Evolutionary conservation across 2,888 invertebrate genomes (phyloP), one percentile per base, ranked within the genome.

Genomic region (Macroteleia sp.): DNA sequence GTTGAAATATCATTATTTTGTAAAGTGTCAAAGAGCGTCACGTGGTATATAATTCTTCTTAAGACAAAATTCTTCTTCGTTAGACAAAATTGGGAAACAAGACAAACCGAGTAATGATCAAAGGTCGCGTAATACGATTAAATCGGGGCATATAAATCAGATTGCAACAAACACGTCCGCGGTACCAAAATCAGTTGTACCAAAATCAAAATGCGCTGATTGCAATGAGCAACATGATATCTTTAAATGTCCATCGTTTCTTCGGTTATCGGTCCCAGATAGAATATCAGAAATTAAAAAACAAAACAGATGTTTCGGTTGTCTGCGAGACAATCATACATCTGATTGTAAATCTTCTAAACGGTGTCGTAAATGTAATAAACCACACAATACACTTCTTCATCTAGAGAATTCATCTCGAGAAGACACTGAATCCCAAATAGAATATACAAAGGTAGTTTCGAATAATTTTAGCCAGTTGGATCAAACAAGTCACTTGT

Each of bases 241-340:
- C 19, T 52, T n/a, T 34, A 17, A 25, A 10, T 54, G 52, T 25
- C 39, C 39, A 17, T 19, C 12, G 1, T 66, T 66, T 28, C 32
- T 66, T 4, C 30, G 42, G 9, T 54, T 54, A 16, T n/a, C 52
- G n/a, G 32, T 66, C 10, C 1, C 17, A 1, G 4, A 22, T 10
- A 39, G 66, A 2, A 17, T 66, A n/a, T 20, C 41, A n/a, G 44
- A 41, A 32, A 42, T 22, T 0, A 66, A 66, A 28, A 17, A 22
- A 20, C 41, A 42, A 8, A 54, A 54, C 9, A 17, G 52, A 19
- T 66, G 66, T n/a, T 41, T 66, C n/a, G 54, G 50, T 41, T 64
- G 64, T 19, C 42, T 64, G 10, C 36, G 52, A 22, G 14, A 17
- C 6, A 22, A 22, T 20, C 25, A 22, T 20, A 25, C 25, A 14